Evolutionary conservation across 2,113 vertebrate species (phyloP).

Genomic region (Neodontobutis hainanensis): DNA sequence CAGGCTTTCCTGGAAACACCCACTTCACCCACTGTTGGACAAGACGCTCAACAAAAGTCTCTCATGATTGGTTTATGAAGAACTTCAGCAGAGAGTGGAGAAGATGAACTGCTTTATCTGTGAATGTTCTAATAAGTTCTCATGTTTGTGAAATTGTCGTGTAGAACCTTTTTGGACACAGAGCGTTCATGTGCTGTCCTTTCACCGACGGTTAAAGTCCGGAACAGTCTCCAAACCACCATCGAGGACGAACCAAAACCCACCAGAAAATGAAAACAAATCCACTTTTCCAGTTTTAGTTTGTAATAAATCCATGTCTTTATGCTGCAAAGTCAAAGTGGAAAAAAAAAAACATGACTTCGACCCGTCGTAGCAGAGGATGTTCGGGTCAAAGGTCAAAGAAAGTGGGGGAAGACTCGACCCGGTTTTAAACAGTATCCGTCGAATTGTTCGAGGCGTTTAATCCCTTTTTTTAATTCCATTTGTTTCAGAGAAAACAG

Average conservation of each 20-base stretch:
- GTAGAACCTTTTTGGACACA: conserved; percentile 78
- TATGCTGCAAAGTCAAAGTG: neutral
- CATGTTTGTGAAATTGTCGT: conserved; percentile 81
- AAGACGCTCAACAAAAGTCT: no score
- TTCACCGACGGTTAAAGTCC: no score
- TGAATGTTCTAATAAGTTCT: no score
- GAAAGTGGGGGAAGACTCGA: conserved; percentile 7
- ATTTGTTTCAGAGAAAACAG: no score
- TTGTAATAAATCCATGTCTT: neutral
- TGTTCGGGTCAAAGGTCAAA: neutral
- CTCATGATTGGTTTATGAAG: no score
- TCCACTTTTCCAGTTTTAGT: conserved; percentile 25
- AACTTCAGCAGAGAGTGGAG: no score
- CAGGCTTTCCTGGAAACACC: no score
- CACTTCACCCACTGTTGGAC: no score
- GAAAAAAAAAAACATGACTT: neutral
- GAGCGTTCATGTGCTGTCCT: conserved; percentile 66
- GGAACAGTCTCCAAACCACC: neutral
- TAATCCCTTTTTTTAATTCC: neutral
- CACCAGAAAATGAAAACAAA: conserved; percentile 6
- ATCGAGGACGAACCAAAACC: neutral
- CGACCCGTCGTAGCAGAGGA: neutral
- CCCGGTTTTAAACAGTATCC: neutral
- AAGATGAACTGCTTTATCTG: no score
- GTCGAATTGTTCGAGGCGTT: neutral